Percentiles rank a stretch among this genome's conserved stretches.
Conservation (phyloP, 1,140 invertebrate genomes). For the Araneus ventricosus region DNA sequence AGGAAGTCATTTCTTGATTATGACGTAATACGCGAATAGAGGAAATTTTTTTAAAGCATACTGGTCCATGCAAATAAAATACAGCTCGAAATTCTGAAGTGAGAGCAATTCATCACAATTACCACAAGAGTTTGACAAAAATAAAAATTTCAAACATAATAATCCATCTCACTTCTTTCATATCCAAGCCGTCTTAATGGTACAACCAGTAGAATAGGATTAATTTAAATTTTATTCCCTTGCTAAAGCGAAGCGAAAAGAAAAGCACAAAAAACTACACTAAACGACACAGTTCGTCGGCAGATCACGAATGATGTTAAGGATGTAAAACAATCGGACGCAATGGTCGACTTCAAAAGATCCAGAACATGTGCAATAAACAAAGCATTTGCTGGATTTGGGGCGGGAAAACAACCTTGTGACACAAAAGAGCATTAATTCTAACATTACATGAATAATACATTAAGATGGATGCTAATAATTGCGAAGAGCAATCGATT, state of each 20-base stretch:
- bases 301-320: not conserved
- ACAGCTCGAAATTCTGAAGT: too few relatives aligned
- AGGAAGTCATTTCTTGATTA: too few relatives aligned
- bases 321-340: not conserved
- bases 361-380: constrained; percentile 1
- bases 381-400: not conserved
- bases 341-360: not conserved
- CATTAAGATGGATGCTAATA: constrained; percentile 34
- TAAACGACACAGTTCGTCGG: not conserved
- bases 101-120: too few relatives aligned
- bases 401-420: not conserved
- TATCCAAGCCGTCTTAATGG: too few relatives aligned
- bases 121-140: too few relatives aligned
- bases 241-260: not conserved
- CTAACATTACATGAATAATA: constrained; percentile 33
- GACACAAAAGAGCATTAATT: constrained; percentile 11
- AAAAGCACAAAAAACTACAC: not conserved
- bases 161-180: too few relatives aligned
- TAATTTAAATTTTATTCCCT: not conserved
- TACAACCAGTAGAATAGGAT: not conserved
- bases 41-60: too few relatives aligned
- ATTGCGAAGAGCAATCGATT: not conserved
- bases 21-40: too few relatives aligned
- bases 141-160: too few relatives aligned
- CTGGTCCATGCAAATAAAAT: too few relatives aligned